Conservation (phyloP, 2,113 vertebrate genomes). For the Alectura lathami region DNA sequence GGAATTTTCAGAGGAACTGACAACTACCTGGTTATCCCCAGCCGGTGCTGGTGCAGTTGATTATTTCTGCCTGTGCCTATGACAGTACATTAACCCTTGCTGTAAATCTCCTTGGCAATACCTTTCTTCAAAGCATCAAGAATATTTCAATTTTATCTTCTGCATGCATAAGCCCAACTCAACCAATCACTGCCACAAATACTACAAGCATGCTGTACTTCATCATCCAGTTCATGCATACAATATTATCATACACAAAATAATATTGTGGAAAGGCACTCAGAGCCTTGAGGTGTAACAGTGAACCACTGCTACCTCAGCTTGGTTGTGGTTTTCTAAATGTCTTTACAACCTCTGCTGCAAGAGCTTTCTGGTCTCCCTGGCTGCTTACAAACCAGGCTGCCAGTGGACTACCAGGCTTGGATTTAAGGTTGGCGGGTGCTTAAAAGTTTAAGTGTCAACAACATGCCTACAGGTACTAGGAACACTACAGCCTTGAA, state of each 20-base stretch:
- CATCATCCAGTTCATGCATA: background rate
- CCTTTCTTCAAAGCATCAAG: background rate
- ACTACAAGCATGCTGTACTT: background rate
- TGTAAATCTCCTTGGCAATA: background rate
- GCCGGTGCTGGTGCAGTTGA: background rate
- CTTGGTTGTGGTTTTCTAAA: background rate
- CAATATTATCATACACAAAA: background rate
- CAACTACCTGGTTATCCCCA: background rate
- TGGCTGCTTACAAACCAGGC: background rate
- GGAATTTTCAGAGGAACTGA: constrained; percentile 55
- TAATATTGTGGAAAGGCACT: background rate
- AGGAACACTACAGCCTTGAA: background rate
- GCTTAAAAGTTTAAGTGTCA: background rate
- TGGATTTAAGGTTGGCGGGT: background rate
- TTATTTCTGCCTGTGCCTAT: background rate
- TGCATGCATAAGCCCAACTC: background rate
- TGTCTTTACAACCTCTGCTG: background rate
- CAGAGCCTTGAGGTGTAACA: background rate
- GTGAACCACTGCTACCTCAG: background rate
- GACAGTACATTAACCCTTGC: background rate
- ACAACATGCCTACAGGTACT: background rate
- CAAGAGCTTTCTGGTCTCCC: background rate
- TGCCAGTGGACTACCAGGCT: background rate
- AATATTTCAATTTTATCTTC: background rate
- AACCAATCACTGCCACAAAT: background rate